phyloP scores from a whole-genome alignment of 2,113 vertebrate genomes.

The Buteo buteo region DNA sequence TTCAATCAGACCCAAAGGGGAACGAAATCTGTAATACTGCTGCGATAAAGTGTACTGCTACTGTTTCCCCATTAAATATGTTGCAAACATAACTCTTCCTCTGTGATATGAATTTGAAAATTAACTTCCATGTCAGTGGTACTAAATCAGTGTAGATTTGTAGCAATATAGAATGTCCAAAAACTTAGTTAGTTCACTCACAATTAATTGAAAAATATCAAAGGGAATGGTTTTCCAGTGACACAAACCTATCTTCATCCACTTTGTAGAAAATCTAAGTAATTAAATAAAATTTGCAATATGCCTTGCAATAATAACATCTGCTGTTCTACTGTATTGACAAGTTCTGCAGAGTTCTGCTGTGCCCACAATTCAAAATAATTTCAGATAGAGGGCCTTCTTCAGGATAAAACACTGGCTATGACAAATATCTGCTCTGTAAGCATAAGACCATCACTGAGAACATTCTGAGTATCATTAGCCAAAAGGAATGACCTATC shows the following conservation, averaged over 20 bases:
- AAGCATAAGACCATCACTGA: neutral
- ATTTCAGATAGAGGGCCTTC: neutral
- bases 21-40: neutral
- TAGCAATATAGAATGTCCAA: neutral
- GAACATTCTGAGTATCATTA: neutral
- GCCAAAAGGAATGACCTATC: neutral
- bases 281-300: neutral
- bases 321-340: neutral
- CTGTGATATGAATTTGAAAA: neutral
- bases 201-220: conserved; percentile 4
- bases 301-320: neutral
- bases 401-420: neutral
- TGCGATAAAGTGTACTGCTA: neutral
- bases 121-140: neutral
- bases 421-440: neutral
- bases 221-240: neutral
- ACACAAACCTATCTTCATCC: neutral
- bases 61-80: neutral
- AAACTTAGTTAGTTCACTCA: neutral
- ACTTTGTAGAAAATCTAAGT: neutral
- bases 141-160: neutral
- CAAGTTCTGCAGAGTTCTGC: neutral
- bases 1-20: neutral
- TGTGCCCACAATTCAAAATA: neutral
- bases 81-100: neutral